Conservation (phyloP, 2,797 vertebrate genomes). For the Pangasius djambal region DNA sequence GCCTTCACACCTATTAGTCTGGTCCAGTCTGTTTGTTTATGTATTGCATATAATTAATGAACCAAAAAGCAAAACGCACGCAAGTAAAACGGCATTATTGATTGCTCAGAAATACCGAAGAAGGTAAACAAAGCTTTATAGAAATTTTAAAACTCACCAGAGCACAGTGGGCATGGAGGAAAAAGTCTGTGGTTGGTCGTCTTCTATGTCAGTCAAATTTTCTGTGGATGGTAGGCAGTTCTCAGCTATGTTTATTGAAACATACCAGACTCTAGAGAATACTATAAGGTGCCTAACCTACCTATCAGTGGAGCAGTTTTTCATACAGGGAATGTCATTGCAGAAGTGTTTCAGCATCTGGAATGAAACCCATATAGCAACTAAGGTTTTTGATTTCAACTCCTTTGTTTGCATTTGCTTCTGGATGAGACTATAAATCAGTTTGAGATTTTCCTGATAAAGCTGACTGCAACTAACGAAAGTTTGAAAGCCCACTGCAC, state of each 20-base stretch:
- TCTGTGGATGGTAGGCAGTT: neutral
- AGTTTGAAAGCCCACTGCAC: neutral
- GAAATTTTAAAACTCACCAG: neutral
- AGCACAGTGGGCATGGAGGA: neutral
- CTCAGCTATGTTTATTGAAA: neutral
- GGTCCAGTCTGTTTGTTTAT: neutral
- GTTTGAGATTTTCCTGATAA: neutral
- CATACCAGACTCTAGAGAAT: neutral
- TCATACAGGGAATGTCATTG: neutral
- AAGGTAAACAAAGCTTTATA: neutral
- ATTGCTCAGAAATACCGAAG: neutral
- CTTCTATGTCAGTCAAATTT: neutral
- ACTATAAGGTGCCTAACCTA: neutral
- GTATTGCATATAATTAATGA: neutral
- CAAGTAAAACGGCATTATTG: neutral
- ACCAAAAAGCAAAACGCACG: neutral
- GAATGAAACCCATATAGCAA: neutral
- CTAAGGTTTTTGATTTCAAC: neutral
- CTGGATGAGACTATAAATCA: neutral
- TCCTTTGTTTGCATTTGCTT: neutral
- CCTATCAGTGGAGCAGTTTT: neutral
- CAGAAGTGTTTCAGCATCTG: neutral
- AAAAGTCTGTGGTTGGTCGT: neutral
- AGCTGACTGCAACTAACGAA: neutral
- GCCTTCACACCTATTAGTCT: neutral